Percentiles rank a stretch among this genome's conserved stretches.
Evolutionary conservation across 2,888 invertebrate species (phyloP).

Genomic region (Ariolimax columbianus): DNA sequence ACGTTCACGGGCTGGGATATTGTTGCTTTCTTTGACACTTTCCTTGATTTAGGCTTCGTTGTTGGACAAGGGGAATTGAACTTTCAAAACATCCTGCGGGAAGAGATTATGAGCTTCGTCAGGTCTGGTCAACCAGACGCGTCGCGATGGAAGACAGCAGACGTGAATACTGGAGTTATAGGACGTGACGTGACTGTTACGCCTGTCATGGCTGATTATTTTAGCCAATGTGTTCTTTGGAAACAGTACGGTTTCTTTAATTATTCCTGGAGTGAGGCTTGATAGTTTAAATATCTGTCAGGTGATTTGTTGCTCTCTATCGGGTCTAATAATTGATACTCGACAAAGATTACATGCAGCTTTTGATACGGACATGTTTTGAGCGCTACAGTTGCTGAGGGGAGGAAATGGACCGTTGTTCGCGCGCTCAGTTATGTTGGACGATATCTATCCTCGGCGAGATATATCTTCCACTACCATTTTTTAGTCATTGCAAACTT

Average conservation of each 20-base stretch:
- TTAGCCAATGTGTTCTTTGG: conserved; percentile 47
- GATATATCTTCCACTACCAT: too few relatives aligned
- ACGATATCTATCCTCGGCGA: too few relatives aligned
- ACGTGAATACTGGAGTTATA: conserved; percentile 28
- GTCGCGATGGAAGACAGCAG: conserved; percentile 22
- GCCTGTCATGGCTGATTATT: conserved; percentile 14
- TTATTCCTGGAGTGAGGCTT: conserved; percentile 35
- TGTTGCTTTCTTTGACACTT: conserved; percentile 44
- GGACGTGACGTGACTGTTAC: conserved; percentile 34
- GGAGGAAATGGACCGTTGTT: too few relatives aligned
- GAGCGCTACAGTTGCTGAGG: too few relatives aligned
- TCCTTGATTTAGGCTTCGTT: conserved; percentile 14
- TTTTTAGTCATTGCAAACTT: too few relatives aligned
- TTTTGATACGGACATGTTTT: too few relatives aligned
- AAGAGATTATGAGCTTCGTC: conserved; percentile 47
- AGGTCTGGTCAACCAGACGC: conserved; percentile 42
- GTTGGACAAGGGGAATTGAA: conserved; percentile 28
- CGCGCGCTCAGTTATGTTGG: too few relatives aligned
- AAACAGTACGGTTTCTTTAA: conserved; percentile 35
- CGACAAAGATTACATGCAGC: too few relatives aligned
- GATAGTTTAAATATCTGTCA: neutral
- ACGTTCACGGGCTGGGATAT: conserved; percentile 49
- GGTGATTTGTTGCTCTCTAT: too few relatives aligned
- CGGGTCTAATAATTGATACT: too few relatives aligned
- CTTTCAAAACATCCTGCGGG: conserved; percentile 46